Conservation (phyloP, 1,140 invertebrate species). For the Aphelenchoides fujianensis region DNA sequence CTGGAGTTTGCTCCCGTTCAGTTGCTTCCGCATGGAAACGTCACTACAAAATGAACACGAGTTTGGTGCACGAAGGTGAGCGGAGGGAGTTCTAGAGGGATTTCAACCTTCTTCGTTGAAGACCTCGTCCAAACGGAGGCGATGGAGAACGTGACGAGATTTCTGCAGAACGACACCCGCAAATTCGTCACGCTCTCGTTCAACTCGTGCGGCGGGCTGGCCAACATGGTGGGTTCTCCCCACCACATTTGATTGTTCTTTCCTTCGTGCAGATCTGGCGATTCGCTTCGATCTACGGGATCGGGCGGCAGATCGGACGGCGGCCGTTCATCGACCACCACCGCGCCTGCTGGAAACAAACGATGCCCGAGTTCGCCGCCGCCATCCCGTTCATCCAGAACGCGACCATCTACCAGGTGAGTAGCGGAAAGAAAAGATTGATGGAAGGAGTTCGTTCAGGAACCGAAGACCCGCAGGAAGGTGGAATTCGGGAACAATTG, state of each 20-base stretch:
- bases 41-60: neutral
- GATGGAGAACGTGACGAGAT: neutral
- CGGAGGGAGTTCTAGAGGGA: too few relatives aligned
- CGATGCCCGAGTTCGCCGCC: neutral
- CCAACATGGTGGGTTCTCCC: neutral
- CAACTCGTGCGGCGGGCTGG: neutral
- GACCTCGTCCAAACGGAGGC: neutral
- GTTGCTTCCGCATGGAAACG: neutral
- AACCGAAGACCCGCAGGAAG: neutral
- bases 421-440: neutral
- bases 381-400: too few relatives aligned
- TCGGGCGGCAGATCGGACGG: neutral
- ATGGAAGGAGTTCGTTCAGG: neutral
- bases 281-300: neutral
- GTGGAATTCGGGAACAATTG: neutral
- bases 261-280: neutral
- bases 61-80: neutral
- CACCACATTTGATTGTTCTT: neutral
- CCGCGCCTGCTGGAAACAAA: neutral
- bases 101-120: too few relatives aligned
- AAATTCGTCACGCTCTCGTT: neutral
- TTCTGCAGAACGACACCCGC: neutral
- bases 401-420: neutral
- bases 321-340: neutral
- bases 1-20: too few relatives aligned